Percentiles rank a stretch among this genome's conserved stretches.
Evolutionary conservation across 2,888 invertebrate genomes (phyloP).

Genomic region (Dicyrtoma fusca): DNA sequence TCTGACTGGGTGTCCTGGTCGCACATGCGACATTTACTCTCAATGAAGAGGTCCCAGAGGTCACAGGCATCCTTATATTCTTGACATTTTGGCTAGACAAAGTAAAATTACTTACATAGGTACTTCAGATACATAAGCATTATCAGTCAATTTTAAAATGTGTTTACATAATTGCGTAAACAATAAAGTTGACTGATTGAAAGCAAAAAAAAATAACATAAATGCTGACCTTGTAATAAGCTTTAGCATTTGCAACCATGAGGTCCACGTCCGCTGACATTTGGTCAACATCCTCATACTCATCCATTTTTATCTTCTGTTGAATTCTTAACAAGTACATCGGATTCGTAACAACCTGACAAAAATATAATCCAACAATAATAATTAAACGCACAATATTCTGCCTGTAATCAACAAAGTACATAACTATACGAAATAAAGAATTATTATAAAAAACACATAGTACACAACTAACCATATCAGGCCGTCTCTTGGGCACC

Average conservation of each 20-base stretch:
- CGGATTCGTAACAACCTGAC: slow-evolving; percentile 82
- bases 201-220: background rate
- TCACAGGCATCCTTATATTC: slow-evolving; percentile 90
- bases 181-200: background rate
- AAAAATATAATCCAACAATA: too few species aligned
- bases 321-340: slow-evolving; percentile 94
- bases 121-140: background rate
- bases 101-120: background rate
- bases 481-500: slow-evolving; percentile 90
- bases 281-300: slow-evolving; percentile 92
- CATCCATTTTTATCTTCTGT: slow-evolving; percentile 95
- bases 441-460: too few species aligned
- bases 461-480: slow-evolving; percentile 63
- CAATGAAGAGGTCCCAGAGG: slow-evolving; percentile 80
- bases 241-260: slow-evolving; percentile 90
- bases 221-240: slow-evolving; percentile 78
- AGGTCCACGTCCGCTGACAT: slow-evolving; percentile 87
- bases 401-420: too few species aligned
- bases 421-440: background rate
- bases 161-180: background rate
- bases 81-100: slow-evolving; percentile 64
- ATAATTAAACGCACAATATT: too few species aligned
- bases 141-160: background rate
- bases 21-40: slow-evolving; percentile 64
- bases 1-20: slow-evolving; percentile 60